These are phyloP conservation scores for Phania funesta DNA, from an alignment of 2,888 invertebrate species.

Conservation along the genomic window DNA sequence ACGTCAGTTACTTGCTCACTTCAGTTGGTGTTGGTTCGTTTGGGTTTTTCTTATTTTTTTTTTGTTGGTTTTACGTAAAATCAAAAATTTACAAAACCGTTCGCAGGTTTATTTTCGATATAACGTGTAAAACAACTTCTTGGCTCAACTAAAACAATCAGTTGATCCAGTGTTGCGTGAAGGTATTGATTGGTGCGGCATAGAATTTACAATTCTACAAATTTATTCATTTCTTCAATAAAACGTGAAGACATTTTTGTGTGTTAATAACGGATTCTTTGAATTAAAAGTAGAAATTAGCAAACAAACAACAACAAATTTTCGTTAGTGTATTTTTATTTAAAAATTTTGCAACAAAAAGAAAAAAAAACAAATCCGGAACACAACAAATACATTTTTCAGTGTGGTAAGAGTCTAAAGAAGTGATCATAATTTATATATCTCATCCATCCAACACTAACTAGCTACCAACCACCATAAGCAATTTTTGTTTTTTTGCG, in stretches of 20 bases:
- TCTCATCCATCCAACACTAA: no score
- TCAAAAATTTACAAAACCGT: conserved; percentile 11
- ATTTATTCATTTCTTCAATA: not conserved
- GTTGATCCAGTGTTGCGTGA: not conserved
- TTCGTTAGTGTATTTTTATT: no score
- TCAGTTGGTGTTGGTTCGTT: conserved; percentile 48
- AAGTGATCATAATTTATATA: not conserved
- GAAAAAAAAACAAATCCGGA: not conserved
- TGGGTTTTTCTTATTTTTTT: not conserved
- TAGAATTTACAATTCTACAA: not conserved
- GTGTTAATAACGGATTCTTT: not conserved
- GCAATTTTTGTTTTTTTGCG: conserved; percentile 8
- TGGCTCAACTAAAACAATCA: conserved; percentile 7
- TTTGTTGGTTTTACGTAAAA: no score
- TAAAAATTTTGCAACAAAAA: no score
- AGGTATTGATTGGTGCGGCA: not conserved
- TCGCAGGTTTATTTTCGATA: conserved; percentile 5
- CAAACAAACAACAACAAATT: no score
- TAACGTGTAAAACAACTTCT: conserved; percentile 24
- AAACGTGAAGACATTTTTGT: not conserved
- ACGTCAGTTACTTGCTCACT: conserved; percentile 62
- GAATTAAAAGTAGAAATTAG: not conserved
- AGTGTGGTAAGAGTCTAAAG: conserved; percentile 41
- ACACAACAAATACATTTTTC: not conserved
- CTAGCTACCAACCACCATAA: no score